Evolutionary conservation across 2,888 invertebrate genomes (phyloP), one percentile per base, ranked within the genome.

Genomic region (Oegoconia quadripuncta): DNA sequence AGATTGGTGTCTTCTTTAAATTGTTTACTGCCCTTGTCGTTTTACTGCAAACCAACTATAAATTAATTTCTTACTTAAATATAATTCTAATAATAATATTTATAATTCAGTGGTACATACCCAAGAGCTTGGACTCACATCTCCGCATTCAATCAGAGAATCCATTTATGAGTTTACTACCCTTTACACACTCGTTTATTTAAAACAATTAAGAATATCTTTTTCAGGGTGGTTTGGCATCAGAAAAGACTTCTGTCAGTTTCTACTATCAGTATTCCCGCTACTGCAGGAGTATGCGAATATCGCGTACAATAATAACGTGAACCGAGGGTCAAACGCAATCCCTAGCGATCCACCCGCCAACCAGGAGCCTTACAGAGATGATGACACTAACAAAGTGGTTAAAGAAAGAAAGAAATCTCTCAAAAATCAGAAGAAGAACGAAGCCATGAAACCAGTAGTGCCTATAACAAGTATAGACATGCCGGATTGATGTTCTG

Each of bases 221-320:
- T 59, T 89, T 90, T 40, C 80, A 97, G 97, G 98, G 98, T 98
- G 98, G 99, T 99, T 99, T 80, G 99, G 98, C 36, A 95, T 99
- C 58, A 91, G 98, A 34, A 97, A 97, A 88, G 98, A 98, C 71
- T 97, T 99, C 75, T 98, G 98, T 73, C 96, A 96, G 61, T 98
- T 98, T 78, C 89, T 99, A n/a, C 88, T 99, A 20, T 95, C 96
- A 37, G 92, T 95, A 9, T 98, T 97, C 82, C 99, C 99, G 0
- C 90, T 97, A 47, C 89, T 99, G 29, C 98, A 98, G 88, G 98
- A 99, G 71, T 99, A 99, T 76, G 99, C 98, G 13, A 99, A 99
- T 80, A 98, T 99, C 55, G 97, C 98, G 4, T 99, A 99, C 78
- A 93, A 92, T 74, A 92, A 91, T 52, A 93, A 91, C 54, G 65